Evolutionary conservation across 1,140 invertebrate genomes (phyloP).

Genomic region (Trichonephila clavipes): DNA sequence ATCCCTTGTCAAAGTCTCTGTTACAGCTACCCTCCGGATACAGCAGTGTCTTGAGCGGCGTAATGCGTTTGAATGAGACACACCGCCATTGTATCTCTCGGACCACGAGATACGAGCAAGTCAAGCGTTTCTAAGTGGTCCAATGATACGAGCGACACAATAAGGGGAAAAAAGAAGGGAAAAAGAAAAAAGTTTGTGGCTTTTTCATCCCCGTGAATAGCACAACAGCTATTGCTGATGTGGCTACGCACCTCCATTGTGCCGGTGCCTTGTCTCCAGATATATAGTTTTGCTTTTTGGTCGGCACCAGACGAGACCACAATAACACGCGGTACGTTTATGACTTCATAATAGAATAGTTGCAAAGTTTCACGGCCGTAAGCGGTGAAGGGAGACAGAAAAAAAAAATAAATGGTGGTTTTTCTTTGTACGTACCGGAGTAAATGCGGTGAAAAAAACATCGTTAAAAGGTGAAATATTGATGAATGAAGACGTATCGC

Average conservation of each 20-base stretch:
- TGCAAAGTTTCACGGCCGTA: constrained; percentile 66
- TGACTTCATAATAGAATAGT: constrained; percentile 73
- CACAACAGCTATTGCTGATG: constrained; percentile 24
- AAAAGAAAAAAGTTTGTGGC: constrained; percentile 61
- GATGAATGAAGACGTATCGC: constrained; percentile 74
- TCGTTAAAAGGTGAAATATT: constrained; percentile 41
- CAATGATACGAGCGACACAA: constrained; percentile 55
- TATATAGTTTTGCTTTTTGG: constrained; percentile 71
- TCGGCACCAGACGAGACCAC: constrained; percentile 51
- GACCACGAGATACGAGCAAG: constrained; percentile 29
- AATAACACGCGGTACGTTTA: constrained; percentile 62
- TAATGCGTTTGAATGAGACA: constrained; percentile 5
- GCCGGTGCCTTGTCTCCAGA: constrained; percentile 48
- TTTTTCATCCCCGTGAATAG: constrained; percentile 59
- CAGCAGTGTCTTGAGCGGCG: constrained; percentile 50
- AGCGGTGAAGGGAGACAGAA: not conserved
- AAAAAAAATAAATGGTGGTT: constrained; percentile 43
- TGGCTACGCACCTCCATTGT: constrained; percentile 30
- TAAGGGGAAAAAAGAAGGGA: constrained; percentile 12
- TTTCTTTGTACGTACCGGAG: not conserved
- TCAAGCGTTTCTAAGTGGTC: constrained; percentile 72
- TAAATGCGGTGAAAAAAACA: constrained; percentile 43
- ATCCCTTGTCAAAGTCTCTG: not conserved
- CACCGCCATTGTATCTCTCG: constrained; percentile 52
- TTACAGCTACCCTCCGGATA: constrained; percentile 57